A percentile compares a stretch with the other conserved stretches of the same genome.
These are phyloP conservation scores for Ectropis grisescens DNA, from an alignment of 1,140 invertebrate species.

Conservation along the genomic window DNA sequence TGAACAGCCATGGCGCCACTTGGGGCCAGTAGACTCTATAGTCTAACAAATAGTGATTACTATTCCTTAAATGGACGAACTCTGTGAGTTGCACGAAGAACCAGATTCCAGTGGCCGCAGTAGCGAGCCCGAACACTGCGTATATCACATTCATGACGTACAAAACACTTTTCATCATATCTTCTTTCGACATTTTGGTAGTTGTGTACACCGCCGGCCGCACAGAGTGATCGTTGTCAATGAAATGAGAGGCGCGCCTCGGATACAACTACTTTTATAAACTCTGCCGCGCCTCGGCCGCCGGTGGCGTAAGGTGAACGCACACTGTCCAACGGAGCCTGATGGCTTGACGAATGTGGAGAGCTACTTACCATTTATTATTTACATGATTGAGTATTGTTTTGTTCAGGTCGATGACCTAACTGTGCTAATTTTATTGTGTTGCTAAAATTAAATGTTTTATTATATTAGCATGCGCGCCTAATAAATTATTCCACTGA, in stretches of 20 bases:
- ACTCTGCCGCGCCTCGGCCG: constrained; percentile 19
- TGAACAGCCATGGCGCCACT: constrained; percentile 61
- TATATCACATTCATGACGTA: constrained; percentile 54
- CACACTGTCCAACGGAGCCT: no score
- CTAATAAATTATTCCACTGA: no score
- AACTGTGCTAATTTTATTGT: no score
- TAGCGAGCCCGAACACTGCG: constrained; percentile 48
- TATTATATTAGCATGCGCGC: no score
- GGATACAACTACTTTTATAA: constrained; percentile 45
- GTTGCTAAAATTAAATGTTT: no score
- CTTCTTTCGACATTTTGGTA: constrained; percentile 46
- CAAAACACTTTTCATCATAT: constrained; percentile 42
- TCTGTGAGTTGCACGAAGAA: constrained; percentile 59
- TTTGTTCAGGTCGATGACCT: no score
- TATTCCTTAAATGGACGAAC: constrained; percentile 50
- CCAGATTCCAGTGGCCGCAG: constrained; percentile 57
- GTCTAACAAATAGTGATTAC: constrained; percentile 57
- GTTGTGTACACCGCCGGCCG: no score
- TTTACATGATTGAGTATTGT: no score
- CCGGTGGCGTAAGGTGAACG: no score
- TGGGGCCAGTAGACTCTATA: constrained; percentile 62
- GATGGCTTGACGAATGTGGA: no score
- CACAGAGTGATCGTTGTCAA: constrained; percentile 23
- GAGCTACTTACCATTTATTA: no score
- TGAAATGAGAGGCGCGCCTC: constrained; percentile 43